Conservation (phyloP, 2,888 invertebrate genomes). For the Mythimna albipuncta region DNA sequence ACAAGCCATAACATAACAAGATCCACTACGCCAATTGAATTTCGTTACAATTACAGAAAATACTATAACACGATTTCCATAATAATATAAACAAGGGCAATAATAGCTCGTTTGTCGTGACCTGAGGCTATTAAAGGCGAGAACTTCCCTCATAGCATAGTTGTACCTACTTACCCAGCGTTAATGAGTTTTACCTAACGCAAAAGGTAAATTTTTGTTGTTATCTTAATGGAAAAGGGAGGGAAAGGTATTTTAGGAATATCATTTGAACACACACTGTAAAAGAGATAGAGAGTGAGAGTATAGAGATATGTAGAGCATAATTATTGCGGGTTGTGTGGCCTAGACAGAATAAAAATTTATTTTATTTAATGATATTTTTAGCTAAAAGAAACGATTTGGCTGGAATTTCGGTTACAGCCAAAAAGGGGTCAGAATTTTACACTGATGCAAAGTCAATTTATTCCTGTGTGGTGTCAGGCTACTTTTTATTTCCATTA, state of each 20-base stretch:
- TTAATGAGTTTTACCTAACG: slow-evolving; percentile 56
- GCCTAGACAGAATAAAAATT: neutral
- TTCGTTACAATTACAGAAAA: slow-evolving; percentile 66
- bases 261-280: slow-evolving; percentile 9
- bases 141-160: slow-evolving; percentile 27
- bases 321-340: neutral
- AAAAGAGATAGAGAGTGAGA: too few relatives aligned
- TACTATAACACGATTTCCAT: slow-evolving; percentile 68
- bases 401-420: too few relatives aligned
- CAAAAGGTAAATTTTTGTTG: slow-evolving; percentile 47
- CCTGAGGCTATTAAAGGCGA: slow-evolving; percentile 60
- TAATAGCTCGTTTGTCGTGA: slow-evolving; percentile 62
- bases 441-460: too few relatives aligned
- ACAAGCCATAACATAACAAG: slow-evolving; percentile 53
- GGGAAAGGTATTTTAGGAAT: slow-evolving; percentile 41
- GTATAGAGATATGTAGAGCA: neutral
- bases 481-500: too few relatives aligned
- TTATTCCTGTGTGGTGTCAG: too few relatives aligned
- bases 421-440: too few relatives aligned
- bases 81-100: slow-evolving; percentile 66
- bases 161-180: slow-evolving; percentile 44
- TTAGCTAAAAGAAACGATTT: too few relatives aligned
- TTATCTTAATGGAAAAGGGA: slow-evolving; percentile 59
- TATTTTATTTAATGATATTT: too few relatives aligned
- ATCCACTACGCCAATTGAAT: slow-evolving; percentile 68